phyloP scores from a whole-genome alignment of 2,113 vertebrate species.

The Tamias sibiricus region DNA sequence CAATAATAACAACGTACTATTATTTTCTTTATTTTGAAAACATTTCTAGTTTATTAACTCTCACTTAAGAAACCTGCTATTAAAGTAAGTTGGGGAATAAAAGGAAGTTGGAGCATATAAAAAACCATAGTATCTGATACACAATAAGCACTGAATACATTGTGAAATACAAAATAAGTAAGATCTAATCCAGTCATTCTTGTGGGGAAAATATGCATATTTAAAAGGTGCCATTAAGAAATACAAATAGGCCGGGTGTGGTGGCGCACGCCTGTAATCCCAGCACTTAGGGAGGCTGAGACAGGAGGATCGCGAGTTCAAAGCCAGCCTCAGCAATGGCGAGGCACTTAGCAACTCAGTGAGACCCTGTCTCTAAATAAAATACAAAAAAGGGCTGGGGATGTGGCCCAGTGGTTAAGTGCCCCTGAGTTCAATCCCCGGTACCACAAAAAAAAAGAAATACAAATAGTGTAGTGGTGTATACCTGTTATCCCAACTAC shows the following conservation, averaged over 20 bases:
- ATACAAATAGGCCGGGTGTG: not conserved
- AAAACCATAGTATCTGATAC: not conserved
- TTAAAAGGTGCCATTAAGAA: not conserved
- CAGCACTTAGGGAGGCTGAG: too few species aligned
- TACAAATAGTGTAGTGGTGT: too few species aligned
- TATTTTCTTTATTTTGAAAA: slow-evolving; percentile 20
- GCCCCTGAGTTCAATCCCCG: too few species aligned
- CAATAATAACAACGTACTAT: not conserved
- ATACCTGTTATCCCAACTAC: too few species aligned
- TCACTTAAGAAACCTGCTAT: not conserved
- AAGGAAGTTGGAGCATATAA: not conserved
- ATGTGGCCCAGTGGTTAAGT: too few species aligned
- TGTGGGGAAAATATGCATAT: not conserved
- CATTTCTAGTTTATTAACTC: slow-evolving; percentile 9
- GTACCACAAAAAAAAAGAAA: too few species aligned
- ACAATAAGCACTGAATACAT: not conserved
- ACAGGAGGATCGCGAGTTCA: too few species aligned
- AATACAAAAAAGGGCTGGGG: too few species aligned
- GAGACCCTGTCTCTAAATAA: too few species aligned
- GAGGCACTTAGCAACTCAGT: too few species aligned
- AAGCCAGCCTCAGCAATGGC: too few species aligned
- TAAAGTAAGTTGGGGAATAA: not conserved
- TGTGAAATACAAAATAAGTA: not conserved
- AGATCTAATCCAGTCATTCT: not conserved
- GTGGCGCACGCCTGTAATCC: too few species aligned